phyloP scores from a whole-genome alignment of 1,140 invertebrate species.

The Papilio helenus region DNA sequence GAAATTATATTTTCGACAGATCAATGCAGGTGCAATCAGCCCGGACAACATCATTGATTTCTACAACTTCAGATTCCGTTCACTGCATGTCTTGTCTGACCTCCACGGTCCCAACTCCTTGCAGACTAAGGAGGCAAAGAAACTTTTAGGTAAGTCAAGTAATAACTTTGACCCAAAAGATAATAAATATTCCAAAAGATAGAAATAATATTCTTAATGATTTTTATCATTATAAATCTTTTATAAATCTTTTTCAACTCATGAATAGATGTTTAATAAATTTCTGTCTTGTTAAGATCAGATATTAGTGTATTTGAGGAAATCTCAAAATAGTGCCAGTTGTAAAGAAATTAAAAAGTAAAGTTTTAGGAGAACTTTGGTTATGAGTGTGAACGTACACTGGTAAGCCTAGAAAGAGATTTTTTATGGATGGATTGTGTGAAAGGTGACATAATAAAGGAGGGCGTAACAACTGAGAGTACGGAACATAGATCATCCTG shows the following conservation, averaged over 20 bases:
- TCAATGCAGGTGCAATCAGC: conserved; percentile 77
- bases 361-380: neutral
- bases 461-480: no score
- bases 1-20: conserved; percentile 56
- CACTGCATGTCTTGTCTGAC: conserved; percentile 85
- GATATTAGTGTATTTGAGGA: neutral
- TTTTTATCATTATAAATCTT: no score
- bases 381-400: neutral
- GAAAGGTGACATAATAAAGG: no score
- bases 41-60: conserved; percentile 85
- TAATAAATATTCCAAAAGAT: no score
- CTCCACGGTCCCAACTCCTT: conserved; percentile 87
- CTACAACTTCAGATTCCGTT: conserved; percentile 86
- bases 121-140: conserved; percentile 86
- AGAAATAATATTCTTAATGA: no score
- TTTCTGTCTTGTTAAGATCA: neutral
- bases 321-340: neutral
- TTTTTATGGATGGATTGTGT: neutral
- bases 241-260: neutral
- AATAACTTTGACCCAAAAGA: no score
- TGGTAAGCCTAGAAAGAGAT: neutral
- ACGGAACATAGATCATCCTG: no score
- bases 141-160: conserved; percentile 80
- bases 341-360: neutral
- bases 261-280: neutral